Conservation (phyloP, 2,888 invertebrate species). For the Trichopoda pennipes region DNA sequence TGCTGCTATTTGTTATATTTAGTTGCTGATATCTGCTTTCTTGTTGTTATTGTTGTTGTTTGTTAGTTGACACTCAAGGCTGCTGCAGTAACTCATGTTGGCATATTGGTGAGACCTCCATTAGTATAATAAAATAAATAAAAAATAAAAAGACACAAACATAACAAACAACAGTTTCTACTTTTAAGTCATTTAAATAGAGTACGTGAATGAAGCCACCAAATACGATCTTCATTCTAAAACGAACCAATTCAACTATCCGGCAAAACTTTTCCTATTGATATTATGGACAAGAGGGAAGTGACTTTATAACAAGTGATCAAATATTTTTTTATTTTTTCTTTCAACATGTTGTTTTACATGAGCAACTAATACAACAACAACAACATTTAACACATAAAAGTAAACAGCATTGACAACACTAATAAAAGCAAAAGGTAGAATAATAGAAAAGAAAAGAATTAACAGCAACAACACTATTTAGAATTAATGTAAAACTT, state of each 20-base stretch:
- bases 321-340: slow-evolving; percentile 49
- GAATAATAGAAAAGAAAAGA: slow-evolving; percentile 28
- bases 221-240: slow-evolving; percentile 41
- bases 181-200: slow-evolving; percentile 69
- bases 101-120: slow-evolving; percentile 69
- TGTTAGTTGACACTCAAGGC: slow-evolving; percentile 48
- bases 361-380: slow-evolving; percentile 65
- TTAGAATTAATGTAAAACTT: no score
- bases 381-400: slow-evolving; percentile 63
- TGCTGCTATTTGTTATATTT: slow-evolving; percentile 10
- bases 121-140: slow-evolving; percentile 40
- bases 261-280: slow-evolving; percentile 32
- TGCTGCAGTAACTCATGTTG: slow-evolving; percentile 62
- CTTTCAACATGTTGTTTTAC: slow-evolving; percentile 35
- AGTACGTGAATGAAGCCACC: slow-evolving; percentile 69
- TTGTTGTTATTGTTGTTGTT: slow-evolving; percentile 9
- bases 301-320: slow-evolving; percentile 68
- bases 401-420: slow-evolving; percentile 66
- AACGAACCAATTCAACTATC: slow-evolving; percentile 36
- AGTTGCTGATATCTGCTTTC: slow-evolving; percentile 36
- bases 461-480: not conserved
- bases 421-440: slow-evolving; percentile 42
- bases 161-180: slow-evolving; percentile 62
- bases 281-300: slow-evolving; percentile 40
- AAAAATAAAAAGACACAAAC: not conserved